Percentiles rank a stretch among this genome's conserved stretches.
These are phyloP conservation scores for Zoroaster sp. DNA, from an alignment of 53 echinoderm and acorn worm species.

Conservation along the genomic window DNA sequence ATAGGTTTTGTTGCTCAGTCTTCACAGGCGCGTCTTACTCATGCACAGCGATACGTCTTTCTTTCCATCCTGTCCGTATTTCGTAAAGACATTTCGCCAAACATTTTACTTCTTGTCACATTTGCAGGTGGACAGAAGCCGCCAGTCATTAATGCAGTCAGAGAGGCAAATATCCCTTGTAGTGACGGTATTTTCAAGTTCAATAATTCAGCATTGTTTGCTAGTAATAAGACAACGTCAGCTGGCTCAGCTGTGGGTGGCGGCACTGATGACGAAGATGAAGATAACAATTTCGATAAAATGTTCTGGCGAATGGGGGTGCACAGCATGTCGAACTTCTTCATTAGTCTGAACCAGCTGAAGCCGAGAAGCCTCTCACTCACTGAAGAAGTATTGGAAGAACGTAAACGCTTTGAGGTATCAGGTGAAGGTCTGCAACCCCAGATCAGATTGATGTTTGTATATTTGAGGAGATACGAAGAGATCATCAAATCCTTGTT, in stretches of 20 bases:
- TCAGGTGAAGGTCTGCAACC: conserved; percentile 45
- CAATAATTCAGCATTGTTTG: conserved; percentile 38
- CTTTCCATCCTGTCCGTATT: conserved; percentile 57
- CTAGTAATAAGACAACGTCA: no score
- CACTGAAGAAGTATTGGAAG: conserved; percentile 54
- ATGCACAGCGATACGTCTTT: conserved; percentile 59
- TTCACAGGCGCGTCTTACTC: conserved; percentile 52
- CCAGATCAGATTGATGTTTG: conserved; percentile 36
- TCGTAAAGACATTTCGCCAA: conserved; percentile 61
- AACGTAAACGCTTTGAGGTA: conserved; percentile 50
- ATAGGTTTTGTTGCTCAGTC: conserved; percentile 66
- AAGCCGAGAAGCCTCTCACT: conserved; percentile 47
- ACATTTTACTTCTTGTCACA: conserved; percentile 61
- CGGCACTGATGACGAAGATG: no score
- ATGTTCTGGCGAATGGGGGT: conserved; percentile 61
- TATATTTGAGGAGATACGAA: conserved; percentile 43
- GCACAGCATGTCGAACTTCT: conserved; percentile 43
- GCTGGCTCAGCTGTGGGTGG: no score
- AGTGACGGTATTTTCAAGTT: conserved; percentile 44
- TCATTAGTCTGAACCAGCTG: conserved; percentile 8
- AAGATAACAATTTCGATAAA: background rate
- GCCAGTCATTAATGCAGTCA: conserved; percentile 47
- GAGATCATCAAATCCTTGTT: conserved; percentile 36
- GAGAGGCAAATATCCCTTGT: conserved; percentile 42
- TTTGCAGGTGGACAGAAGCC: conserved; percentile 63